Base-by-base conservation (phyloP, 2,888 invertebrate species). In the Halocaridina rubra region DNA sequence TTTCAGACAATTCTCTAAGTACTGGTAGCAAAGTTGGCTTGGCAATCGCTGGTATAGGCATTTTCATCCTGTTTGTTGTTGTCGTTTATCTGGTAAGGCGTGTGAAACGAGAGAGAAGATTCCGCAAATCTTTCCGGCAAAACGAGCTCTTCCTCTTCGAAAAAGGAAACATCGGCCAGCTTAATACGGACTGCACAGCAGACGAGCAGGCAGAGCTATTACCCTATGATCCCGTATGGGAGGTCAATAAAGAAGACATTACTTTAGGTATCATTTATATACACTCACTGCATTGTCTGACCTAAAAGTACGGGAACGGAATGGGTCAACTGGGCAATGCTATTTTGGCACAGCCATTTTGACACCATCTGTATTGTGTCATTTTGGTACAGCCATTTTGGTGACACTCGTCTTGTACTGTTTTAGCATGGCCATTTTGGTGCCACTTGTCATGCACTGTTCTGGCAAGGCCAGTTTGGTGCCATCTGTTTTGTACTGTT, bases 201-300 rank as follows among this genome's bases (percentile, higher is more conserved):
- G 96, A 97, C 88, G 97, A 98, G 90, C 98, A 98, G 92, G 97
- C 97, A 0, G 97, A 97, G 89, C 92, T 97, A n/a, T 91, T 98
- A 85, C 97, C 98, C 0, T 98, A 98, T 89, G 95, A 98, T 90
- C 94, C 94, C 89, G 94, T 94, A 61, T 98, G 96, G 93, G 98
- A 98, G 91, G 97, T 98, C 91, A 96, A 97, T 0, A 92, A 94
- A n/a, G 96, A 97, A 24, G 94, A 94, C 90, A 92, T 98, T 2
- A 94, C 93, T 90, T 91, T 97, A 88, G 96, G 97, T 95, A 92
- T 90, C 90, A 87, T 0, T 13, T 53, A 3, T 30, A 2, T 76
- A n/a, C n/a, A n/a, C n/a, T n/a, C n/a, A n/a, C n/a, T n/a, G n/a
- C n/a, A n/a, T n/a, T n/a, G n/a, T n/a, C n/a, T n/a, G n/a, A n/a